Conservation (phyloP, 37 sponge, comb jelly and placozoan species). For the Axinella damicornis region DNA sequence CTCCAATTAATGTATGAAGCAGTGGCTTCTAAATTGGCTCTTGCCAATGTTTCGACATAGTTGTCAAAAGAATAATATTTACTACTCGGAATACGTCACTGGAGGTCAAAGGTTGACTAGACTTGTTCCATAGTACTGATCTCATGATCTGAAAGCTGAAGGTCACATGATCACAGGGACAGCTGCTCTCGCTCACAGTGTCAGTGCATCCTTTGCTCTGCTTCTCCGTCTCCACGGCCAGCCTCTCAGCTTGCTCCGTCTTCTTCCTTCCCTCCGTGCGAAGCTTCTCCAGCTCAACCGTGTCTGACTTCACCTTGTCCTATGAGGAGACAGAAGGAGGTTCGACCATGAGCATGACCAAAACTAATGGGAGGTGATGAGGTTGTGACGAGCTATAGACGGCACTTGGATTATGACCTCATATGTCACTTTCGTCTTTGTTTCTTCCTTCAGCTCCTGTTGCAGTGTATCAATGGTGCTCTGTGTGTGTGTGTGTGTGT, state of each 20-base stretch:
- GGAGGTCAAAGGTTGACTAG: no score
- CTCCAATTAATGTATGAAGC: no score
- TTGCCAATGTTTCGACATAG: no score
- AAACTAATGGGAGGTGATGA: background rate
- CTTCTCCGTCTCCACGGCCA: background rate
- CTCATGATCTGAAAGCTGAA: no score
- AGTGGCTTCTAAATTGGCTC: no score
- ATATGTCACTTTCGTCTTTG: background rate
- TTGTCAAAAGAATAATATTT: no score
- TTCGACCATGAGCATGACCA: background rate
- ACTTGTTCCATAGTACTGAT: no score
- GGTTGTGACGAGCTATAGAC: background rate
- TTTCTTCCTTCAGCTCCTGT: slow-evolving; percentile 27
- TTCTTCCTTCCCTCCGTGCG: slow-evolving; percentile 8
- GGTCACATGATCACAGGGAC: no score
- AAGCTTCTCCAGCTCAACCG: slow-evolving; percentile 25
- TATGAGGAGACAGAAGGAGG: background rate
- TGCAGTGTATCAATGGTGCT: slow-evolving; percentile 1
- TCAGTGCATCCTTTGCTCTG: slow-evolving; percentile 13
- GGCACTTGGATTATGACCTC: slow-evolving; percentile 1
- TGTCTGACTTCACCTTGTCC: slow-evolving; percentile 3
- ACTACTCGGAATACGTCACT: no score
- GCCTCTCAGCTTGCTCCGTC: slow-evolving; percentile 3
- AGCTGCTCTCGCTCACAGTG: slow-evolving; percentile 1
- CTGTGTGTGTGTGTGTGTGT: background rate